phyloP scores from a whole-genome alignment of 1,140 invertebrate genomes.

The Brachionus asplanchnoidis region DNA sequence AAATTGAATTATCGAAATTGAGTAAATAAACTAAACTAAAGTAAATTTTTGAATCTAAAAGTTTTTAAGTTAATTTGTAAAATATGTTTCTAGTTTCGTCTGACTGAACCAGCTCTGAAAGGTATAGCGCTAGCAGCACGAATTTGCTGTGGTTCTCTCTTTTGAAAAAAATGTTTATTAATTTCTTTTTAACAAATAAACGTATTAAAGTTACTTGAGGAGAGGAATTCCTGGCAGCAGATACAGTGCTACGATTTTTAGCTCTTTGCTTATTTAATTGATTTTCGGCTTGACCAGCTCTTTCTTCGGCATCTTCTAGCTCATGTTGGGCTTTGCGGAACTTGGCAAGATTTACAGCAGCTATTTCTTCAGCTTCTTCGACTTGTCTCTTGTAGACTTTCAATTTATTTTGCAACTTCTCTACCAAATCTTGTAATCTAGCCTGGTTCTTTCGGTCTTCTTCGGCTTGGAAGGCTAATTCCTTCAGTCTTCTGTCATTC shows the following conservation, averaged over 20 bases:
- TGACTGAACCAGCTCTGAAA: slow-evolving; percentile 7
- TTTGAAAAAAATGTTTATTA: neutral
- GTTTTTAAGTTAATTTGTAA: neutral
- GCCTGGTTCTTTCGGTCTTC: slow-evolving; percentile 97
- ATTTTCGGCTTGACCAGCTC: slow-evolving; percentile 93
- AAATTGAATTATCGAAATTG: no score
- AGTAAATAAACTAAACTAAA: neutral
- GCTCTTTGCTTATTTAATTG: slow-evolving; percentile 94
- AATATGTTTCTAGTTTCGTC: neutral
- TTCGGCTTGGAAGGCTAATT: slow-evolving; percentile 83
- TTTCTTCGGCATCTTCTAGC: slow-evolving; percentile 85
- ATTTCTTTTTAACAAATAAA: no score
- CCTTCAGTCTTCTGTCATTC: slow-evolving; percentile 69
- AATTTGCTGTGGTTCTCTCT: slow-evolving; percentile 26
- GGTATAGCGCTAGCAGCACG: neutral
- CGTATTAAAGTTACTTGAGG: neutral
- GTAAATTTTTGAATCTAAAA: neutral
- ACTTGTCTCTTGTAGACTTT: slow-evolving; percentile 99
- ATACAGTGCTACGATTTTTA: slow-evolving; percentile 76
- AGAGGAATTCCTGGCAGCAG: neutral
- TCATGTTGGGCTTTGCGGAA: slow-evolving; percentile 79
- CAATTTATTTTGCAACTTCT: slow-evolving; percentile 98
- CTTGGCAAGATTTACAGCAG: slow-evolving; percentile 95
- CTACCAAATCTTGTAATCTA: slow-evolving; percentile 92
- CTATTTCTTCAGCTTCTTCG: slow-evolving; percentile 97